These are phyloP conservation scores for Ciconia maguari DNA, from an alignment of 2,113 vertebrate species.

Conservation along the genomic window DNA sequence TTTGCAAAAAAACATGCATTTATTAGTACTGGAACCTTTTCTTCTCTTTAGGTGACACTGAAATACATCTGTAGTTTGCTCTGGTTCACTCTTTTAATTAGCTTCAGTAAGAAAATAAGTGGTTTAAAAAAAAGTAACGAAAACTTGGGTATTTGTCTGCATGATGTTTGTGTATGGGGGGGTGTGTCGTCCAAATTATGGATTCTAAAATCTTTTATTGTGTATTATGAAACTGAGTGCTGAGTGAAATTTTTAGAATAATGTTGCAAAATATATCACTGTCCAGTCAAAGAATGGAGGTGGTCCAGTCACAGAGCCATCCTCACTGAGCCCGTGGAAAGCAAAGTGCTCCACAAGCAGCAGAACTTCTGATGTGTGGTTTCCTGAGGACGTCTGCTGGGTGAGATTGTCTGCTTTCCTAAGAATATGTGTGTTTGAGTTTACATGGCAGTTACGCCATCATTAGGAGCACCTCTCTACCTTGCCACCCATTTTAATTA, in stretches of 20 bases:
- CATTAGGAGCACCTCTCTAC: background rate
- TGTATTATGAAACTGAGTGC: background rate
- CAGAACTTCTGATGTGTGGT: fast-evolving
- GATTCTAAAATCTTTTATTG: background rate
- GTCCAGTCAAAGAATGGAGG: background rate
- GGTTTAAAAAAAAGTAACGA: background rate
- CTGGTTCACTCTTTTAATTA: background rate
- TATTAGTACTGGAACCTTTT: background rate
- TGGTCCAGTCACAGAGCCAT: background rate
- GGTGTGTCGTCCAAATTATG: background rate
- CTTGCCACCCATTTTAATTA: background rate
- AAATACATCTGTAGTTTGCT: background rate
- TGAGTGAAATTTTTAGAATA: background rate
- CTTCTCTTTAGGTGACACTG: background rate
- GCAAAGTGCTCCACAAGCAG: background rate
- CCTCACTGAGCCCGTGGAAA: background rate
- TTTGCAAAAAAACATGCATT: background rate
- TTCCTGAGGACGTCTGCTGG: background rate
- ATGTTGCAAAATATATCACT: background rate
- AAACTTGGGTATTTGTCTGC: background rate
- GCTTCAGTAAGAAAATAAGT: background rate
- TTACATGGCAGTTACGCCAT: background rate
- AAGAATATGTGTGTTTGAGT: background rate
- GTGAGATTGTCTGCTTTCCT: background rate
- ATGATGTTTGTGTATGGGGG: background rate